Base-by-base conservation (phyloP, 2,113 vertebrate species). In the Oncorhynchus tshawytscha region DNA sequence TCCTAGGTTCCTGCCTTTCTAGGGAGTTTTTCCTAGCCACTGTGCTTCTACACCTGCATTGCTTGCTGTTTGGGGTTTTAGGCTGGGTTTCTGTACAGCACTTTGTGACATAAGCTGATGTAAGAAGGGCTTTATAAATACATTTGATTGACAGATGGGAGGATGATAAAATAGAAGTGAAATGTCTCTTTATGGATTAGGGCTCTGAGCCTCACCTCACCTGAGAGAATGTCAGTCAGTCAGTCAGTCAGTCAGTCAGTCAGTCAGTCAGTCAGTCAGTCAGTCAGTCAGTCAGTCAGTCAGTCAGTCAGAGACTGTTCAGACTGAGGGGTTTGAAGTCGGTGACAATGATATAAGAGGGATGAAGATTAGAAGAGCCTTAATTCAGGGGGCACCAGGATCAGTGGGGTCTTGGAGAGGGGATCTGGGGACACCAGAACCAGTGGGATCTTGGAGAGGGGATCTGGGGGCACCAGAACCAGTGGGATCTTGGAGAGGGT, bases 261-360 rank as follows among this genome's bases (percentile, higher is more conserved):
- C 31, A 31, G 31, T 31, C 31, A 31, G 31, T 60, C 29, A 67
- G 73, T 60, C 29, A 67, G 73, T 60, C 29, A 67, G 31, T 31
- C 31, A 31, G 31, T 31, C 31, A 31, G 29, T 31, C 29, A 31
- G 4, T 31, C 29, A 31, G 5, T 31, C 29, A 31, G 29, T 31
- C 29, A 31, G 31, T 31, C 31, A 31, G 31, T 31, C 31, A 31
- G 31, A 31, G 31, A 31, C 51, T n/a, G 75, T 76, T 85, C 59
- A 75, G 60, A 25, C 78, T 78, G 75, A 60, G 59, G 65, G 75
- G 51, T 74, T 90, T 89, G 68, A 89, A 87, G 86, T 84, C 78
- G 77, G 74, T 86, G 91, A 93, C 92, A 89, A 89, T 82, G 87
- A 92, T 92, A 86, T 51, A 51, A 84, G 39, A 59, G 72, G 83